phyloP scores from a whole-genome alignment of 2,888 invertebrate species.

The Heliconius erato region DNA sequence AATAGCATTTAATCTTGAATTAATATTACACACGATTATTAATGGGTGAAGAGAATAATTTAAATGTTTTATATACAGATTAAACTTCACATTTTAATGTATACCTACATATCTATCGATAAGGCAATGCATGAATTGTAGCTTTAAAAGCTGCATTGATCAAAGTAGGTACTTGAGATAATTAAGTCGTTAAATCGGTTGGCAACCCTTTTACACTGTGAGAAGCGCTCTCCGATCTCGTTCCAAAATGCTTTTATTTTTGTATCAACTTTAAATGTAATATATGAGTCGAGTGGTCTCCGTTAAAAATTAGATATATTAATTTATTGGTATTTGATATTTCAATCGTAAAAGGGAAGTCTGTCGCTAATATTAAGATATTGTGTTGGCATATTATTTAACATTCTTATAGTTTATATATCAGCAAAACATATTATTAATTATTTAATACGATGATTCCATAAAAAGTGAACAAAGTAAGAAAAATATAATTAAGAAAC shows the following conservation, averaged over 20 bases:
- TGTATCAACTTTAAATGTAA: conserved; percentile 67
- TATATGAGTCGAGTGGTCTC: conserved; percentile 65
- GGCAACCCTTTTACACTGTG: conserved; percentile 75
- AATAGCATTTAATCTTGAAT: neutral
- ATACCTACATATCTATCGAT: conserved; percentile 57
- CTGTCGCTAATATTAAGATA: neutral
- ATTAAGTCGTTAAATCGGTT: conserved; percentile 81
- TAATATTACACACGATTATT: conserved; percentile 36
- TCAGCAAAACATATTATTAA: neutral
- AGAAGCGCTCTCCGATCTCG: conserved; percentile 66
- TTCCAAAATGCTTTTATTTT: conserved; percentile 72
- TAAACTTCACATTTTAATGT: conserved; percentile 56
- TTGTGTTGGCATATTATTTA: neutral
- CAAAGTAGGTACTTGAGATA: conserved; percentile 75
- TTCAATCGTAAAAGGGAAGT: conserved; percentile 1
- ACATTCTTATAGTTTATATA: neutral
- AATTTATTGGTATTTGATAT: conserved; percentile 21
- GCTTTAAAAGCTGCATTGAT: conserved; percentile 67
- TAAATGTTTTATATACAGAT: conserved; percentile 37
- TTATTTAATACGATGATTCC: neutral
- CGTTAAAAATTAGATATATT: conserved; percentile 45
- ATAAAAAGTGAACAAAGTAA: neutral
- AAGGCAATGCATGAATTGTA: conserved; percentile 60
- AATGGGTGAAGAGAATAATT: conserved; percentile 36
- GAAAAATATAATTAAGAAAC: conserved; percentile 13